Conservation (phyloP, 2,888 invertebrate species). For the Dermolepida albohirtum region DNA sequence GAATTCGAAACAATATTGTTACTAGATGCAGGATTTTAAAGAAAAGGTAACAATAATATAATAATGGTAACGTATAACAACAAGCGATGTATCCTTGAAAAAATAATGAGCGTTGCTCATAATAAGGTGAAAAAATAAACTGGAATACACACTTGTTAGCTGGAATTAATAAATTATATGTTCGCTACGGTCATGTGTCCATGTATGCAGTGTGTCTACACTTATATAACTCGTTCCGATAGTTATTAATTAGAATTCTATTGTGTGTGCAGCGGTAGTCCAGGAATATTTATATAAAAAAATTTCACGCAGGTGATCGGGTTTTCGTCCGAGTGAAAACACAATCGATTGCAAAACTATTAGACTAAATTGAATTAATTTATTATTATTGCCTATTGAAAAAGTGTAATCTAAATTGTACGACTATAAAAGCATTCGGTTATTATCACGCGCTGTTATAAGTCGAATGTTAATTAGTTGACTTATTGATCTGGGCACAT, state of each 20-base stretch:
- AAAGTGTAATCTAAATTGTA: slow-evolving; percentile 14
- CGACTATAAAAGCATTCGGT: neutral
- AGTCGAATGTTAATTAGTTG: neutral
- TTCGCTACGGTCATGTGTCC: too few species aligned
- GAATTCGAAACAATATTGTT: too few species aligned
- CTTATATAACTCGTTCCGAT: neutral
- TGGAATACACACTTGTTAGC: too few species aligned
- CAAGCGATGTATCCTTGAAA: too few species aligned
- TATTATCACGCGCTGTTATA: too few species aligned
- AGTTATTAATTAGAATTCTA: slow-evolving; percentile 27
- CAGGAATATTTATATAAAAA: slow-evolving; percentile 27
- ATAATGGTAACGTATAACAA: too few species aligned
- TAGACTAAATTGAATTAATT: slow-evolving; percentile 29
- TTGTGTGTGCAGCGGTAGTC: slow-evolving; percentile 21
- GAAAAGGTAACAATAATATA: too few species aligned
- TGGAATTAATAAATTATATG: too few species aligned
- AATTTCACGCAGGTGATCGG: slow-evolving; percentile 26
- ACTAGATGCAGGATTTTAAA: too few species aligned
- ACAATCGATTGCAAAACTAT: slow-evolving; percentile 24
- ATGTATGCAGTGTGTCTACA: neutral
- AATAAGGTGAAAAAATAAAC: too few species aligned
- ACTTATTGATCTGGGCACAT: too few species aligned
- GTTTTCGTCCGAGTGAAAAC: slow-evolving; percentile 23
- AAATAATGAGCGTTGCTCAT: too few species aligned
- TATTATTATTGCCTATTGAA: slow-evolving; percentile 11